phyloP scores from a whole-genome alignment of 2,888 invertebrate species.

The Nesidiocoris tenuis region DNA sequence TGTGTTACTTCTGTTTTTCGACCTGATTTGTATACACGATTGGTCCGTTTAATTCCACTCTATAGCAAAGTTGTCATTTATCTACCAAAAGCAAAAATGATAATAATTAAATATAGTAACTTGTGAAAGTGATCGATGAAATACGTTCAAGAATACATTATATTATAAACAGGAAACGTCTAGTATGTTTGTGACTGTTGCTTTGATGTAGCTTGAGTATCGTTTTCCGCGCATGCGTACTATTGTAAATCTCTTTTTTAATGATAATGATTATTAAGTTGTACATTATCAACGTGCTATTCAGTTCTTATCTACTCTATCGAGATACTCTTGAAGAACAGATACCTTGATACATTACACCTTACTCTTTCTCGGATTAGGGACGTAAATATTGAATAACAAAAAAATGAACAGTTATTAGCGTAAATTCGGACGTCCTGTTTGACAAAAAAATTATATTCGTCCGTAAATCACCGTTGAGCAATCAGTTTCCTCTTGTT shows the following conservation, averaged over 20 bases:
- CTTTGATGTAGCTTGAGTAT: slow-evolving; percentile 48
- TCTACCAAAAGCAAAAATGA: slow-evolving; percentile 38
- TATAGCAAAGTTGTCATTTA: slow-evolving; percentile 16
- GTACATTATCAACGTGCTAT: slow-evolving; percentile 30
- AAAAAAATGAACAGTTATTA: background rate
- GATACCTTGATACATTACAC: slow-evolving; percentile 8
- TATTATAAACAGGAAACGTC: slow-evolving; percentile 44
- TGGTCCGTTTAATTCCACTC: no score
- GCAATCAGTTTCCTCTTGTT: background rate
- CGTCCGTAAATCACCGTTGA: slow-evolving; percentile 5
- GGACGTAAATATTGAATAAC: background rate
- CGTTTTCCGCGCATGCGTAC: slow-evolving; percentile 39
- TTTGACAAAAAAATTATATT: background rate
- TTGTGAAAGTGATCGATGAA: slow-evolving; percentile 40
- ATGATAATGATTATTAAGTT: slow-evolving; percentile 35
- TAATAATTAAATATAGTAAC: slow-evolving; percentile 47
- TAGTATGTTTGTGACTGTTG: slow-evolving; percentile 49
- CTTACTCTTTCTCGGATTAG: background rate
- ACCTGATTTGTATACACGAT: no score
- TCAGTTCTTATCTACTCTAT: slow-evolving; percentile 4
- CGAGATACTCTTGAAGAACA: background rate
- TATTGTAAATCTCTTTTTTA: slow-evolving; percentile 45
- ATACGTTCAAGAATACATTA: slow-evolving; percentile 34
- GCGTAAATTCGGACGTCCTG: background rate
- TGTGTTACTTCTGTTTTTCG: background rate